These are phyloP conservation scores for Chaetorhynchus papuensis DNA, from an alignment of 2,113 vertebrate species.

Conservation along the genomic window DNA sequence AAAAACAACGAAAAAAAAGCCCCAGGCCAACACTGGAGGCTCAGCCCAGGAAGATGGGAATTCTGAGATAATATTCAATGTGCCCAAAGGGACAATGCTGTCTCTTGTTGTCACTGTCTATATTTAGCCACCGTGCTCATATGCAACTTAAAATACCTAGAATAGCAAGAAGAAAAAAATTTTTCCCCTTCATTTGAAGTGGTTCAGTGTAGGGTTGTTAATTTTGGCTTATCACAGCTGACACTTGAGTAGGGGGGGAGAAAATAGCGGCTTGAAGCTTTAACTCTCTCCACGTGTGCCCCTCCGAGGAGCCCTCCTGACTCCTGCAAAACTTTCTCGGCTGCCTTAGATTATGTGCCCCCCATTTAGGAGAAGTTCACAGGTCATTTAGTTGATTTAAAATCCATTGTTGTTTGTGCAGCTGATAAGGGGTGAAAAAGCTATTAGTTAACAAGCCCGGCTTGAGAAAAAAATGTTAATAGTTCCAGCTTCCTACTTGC, in stretches of 20 bases:
- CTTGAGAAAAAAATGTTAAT: not conserved
- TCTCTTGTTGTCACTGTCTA: conserved; percentile 54
- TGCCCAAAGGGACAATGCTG: conserved; percentile 40
- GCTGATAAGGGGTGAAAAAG: conserved; percentile 49
- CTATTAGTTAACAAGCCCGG: not conserved
- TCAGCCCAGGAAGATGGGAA: conserved; percentile 55
- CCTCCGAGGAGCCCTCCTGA: not conserved
- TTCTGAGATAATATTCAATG: conserved; percentile 33
- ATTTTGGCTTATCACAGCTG: conserved; percentile 64
- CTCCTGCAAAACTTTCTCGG: not conserved
- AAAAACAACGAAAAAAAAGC: not conserved
- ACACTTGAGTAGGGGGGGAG: not conserved
- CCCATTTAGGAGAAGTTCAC: not conserved
- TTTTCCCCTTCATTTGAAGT: conserved; percentile 48
- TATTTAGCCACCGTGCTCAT: conserved; percentile 46
- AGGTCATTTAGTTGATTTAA: conserved; percentile 45
- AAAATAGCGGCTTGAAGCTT: not conserved
- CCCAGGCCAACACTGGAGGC: not conserved
- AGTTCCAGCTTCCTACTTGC: conserved; percentile 1
- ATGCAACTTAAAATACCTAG: conserved; percentile 57
- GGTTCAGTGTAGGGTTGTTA: conserved; percentile 38
- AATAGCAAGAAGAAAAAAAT: conserved; percentile 31
- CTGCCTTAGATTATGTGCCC: not conserved
- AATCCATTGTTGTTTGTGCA: conserved; percentile 57
- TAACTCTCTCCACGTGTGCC: conserved; percentile 57